These are phyloP conservation scores for Phylloscopus trochilus DNA, from an alignment of 2,113 vertebrate genomes.

Conservation along the genomic window DNA sequence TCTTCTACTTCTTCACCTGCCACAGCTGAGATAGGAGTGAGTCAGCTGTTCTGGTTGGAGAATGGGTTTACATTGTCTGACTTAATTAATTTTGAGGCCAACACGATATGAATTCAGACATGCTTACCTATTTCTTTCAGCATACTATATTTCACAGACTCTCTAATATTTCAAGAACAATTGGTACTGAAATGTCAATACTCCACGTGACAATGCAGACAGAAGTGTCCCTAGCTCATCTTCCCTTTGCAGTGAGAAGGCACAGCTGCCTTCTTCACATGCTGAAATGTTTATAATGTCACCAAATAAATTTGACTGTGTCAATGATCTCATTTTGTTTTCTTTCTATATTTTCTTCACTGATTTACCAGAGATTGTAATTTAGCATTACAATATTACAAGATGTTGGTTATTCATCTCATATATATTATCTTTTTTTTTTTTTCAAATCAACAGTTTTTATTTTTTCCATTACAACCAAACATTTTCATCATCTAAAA, in stretches of 20 bases:
- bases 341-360: not conserved
- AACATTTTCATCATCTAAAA: not conserved
- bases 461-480: not conserved
- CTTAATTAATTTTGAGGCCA: not conserved
- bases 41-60: not conserved
- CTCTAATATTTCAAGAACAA: not conserved
- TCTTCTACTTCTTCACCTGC: not conserved
- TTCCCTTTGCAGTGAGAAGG: not conserved
- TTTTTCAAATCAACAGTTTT: not conserved
- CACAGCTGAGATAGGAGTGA: not conserved
- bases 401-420: not conserved
- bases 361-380: not conserved
- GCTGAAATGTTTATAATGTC: not conserved
- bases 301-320: not conserved
- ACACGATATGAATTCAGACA: not conserved
- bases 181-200: not conserved
- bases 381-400: not conserved
- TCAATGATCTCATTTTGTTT: not conserved
- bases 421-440: too few species aligned
- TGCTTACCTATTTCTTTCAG: not conserved
- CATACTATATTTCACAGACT: not conserved
- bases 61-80: not conserved
- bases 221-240: not conserved
- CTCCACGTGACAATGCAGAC: not conserved
- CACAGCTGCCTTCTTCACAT: not conserved